phyloP scores from a whole-genome alignment of 2,113 vertebrate genomes.

The Cheilinus undulatus region DNA sequence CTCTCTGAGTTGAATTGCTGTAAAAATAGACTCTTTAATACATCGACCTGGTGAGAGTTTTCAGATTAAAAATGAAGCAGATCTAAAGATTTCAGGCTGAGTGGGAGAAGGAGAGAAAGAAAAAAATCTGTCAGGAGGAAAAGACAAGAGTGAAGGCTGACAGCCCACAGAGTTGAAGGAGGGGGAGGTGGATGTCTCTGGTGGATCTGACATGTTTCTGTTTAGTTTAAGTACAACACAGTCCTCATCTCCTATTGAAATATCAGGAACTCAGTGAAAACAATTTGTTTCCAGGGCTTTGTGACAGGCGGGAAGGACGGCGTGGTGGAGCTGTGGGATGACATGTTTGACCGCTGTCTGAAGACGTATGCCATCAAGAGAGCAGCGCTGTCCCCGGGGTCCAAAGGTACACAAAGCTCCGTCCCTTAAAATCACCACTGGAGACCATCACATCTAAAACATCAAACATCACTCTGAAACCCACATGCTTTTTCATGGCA shows the following conservation, averaged over 20 bases:
- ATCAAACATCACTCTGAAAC: background rate
- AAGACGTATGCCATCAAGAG: constrained; percentile 99
- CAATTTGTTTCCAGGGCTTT: constrained; percentile 86
- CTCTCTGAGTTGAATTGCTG: background rate
- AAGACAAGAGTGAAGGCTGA: constrained; percentile 14
- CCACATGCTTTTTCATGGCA: too few relatives aligned
- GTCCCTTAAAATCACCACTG: background rate
- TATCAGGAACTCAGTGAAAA: constrained; percentile 87
- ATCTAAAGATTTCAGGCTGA: constrained; percentile 15
- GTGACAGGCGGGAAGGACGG: constrained; percentile 97
- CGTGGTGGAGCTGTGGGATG: constrained; percentile 97
- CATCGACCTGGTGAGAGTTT: background rate
- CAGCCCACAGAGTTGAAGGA: constrained; percentile 16
- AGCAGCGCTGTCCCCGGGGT: constrained; percentile 89
- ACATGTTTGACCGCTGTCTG: constrained; percentile 96
- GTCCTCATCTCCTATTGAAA: background rate
- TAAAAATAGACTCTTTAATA: constrained; percentile 3
- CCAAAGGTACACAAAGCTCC: constrained; percentile 88
- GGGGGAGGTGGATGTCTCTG: background rate
- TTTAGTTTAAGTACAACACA: background rate
- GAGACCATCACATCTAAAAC: background rate
- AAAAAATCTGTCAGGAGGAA: constrained; percentile 7
- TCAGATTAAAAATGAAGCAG: background rate
- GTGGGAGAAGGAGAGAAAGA: constrained; percentile 20
- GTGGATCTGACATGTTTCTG: constrained; percentile 1